Percentiles rank a stretch among this genome's conserved stretches.
These are phyloP conservation scores for Buceros bicornis DNA, from an alignment of 2,797 vertebrate species.

Conservation along the genomic window DNA sequence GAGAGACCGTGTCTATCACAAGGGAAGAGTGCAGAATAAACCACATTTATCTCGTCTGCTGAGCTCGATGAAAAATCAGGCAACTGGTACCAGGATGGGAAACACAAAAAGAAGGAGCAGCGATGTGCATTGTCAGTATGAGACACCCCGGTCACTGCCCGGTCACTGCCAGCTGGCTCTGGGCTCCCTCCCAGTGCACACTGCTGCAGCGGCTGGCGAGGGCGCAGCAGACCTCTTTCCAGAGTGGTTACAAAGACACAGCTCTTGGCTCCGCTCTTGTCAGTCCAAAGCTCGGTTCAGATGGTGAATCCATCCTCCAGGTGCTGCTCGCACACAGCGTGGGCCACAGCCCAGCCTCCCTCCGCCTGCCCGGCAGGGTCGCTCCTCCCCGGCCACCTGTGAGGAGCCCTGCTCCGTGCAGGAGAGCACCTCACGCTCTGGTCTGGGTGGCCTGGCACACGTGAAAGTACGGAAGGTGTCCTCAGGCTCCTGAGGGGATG, in stretches of 20 bases:
- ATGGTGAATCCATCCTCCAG: not conserved
- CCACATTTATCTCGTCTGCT: not conserved
- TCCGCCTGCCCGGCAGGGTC: not conserved
- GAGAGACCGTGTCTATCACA: fast-evolving
- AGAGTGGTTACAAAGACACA: not conserved
- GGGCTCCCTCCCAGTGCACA: not conserved
- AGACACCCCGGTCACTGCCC: fast-evolving
- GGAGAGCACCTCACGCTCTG: not conserved
- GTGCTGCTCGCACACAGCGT: fast-evolving
- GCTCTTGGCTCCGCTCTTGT: fast-evolving
- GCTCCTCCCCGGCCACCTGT: not conserved
- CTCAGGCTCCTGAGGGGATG: not conserved
- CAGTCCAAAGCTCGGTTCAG: fast-evolving
- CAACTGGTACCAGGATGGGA: not conserved
- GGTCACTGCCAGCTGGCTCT: not conserved
- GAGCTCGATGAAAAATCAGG: not conserved
- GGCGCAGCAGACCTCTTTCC: not conserved
- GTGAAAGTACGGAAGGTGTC: not conserved
- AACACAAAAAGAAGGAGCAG: not conserved
- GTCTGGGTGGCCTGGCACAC: not conserved
- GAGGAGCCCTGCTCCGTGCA: fast-evolving
- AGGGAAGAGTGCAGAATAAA: not conserved
- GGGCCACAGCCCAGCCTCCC: not conserved
- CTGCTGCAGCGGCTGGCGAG: fast-evolving
- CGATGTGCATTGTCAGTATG: fast-evolving